Conservation (phyloP, 1,140 invertebrate genomes). For the Sarcophaga peregrina region DNA sequence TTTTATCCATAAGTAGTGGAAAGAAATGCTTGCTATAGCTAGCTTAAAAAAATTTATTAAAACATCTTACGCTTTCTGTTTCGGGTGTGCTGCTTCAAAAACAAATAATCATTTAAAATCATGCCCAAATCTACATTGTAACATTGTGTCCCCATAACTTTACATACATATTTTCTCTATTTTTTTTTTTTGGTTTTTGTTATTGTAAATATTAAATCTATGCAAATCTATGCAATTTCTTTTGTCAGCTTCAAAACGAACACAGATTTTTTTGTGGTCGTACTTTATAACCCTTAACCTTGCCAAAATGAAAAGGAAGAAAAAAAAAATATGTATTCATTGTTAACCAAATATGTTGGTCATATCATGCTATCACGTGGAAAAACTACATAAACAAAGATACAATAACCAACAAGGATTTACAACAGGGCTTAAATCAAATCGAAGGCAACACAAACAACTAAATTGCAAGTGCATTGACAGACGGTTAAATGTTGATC, state of each 20-base stretch:
- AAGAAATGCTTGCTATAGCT: no score
- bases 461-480: no score
- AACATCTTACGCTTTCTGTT: no score
- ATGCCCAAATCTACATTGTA: not conserved
- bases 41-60: no score
- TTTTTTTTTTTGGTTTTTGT: not conserved
- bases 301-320: not conserved
- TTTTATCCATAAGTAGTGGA: no score
- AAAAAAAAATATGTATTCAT: not conserved
- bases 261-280: not conserved
- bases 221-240: not conserved
- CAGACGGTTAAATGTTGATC: not conserved
- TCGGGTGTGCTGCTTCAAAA: no score
- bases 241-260: not conserved
- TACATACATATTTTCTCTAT: not conserved
- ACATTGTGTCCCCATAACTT: not conserved
- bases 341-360: conserved; percentile 3
- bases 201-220: not conserved
- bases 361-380: conserved; percentile 1
- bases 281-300: conserved; percentile 22
- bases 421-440: not conserved
- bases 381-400: not conserved
- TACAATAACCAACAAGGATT: not conserved
- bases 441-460: not conserved
- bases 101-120: not conserved